Evolutionary conservation across 2,888 invertebrate species (phyloP).

Genomic region (Itoplectis maculator): DNA sequence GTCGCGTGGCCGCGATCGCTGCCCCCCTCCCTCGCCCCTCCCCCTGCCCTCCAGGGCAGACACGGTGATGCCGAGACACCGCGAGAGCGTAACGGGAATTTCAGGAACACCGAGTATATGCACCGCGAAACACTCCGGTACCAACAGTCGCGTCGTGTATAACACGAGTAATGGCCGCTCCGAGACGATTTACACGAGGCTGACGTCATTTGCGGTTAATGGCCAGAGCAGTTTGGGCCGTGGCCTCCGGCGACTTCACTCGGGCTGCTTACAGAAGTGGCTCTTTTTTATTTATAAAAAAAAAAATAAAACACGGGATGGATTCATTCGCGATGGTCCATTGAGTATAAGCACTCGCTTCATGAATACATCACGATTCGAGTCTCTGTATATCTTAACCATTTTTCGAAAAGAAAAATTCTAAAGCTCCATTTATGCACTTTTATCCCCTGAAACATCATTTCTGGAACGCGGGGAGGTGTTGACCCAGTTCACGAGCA

Average conservation of each 20-base stretch:
- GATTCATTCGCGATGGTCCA: neutral
- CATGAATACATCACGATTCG: neutral
- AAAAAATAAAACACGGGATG: neutral
- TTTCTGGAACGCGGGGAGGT: neutral
- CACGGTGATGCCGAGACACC: too few relatives aligned
- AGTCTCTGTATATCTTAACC: neutral
- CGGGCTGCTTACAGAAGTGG: neutral
- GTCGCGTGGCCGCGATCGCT: conserved; percentile 54
- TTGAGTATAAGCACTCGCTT: neutral
- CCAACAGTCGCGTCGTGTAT: too few relatives aligned
- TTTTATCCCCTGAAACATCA: neutral
- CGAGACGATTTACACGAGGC: neutral
- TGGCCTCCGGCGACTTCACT: neutral
- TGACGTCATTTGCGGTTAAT: conserved; percentile 31
- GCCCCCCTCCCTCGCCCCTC: too few relatives aligned
- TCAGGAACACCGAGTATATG: conserved; percentile 11
- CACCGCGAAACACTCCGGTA: conserved; percentile 28
- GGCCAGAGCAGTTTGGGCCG: conserved; percentile 2
- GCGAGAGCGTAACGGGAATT: conserved; percentile 51
- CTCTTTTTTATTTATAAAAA: neutral
- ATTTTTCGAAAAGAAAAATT: too few relatives aligned
- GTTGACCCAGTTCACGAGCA: neutral
- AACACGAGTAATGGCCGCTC: neutral
- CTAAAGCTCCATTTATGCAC: neutral
- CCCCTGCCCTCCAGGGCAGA: too few relatives aligned